phyloP scores from a whole-genome alignment of 1,140 invertebrate species.

The Sesamia nonagrioides region DNA sequence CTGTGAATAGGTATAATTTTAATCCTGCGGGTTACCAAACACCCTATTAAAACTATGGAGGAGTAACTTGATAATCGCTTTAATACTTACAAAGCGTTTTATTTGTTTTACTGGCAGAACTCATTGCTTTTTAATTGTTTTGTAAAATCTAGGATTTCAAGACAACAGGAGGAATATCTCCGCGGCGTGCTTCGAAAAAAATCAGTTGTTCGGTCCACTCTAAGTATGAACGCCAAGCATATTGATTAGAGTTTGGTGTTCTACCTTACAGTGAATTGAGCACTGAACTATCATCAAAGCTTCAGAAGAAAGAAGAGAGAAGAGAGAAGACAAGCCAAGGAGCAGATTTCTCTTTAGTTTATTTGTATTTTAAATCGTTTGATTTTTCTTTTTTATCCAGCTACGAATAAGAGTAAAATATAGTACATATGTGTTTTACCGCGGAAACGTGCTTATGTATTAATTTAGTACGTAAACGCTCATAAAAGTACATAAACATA shows the following conservation, averaged over 20 bases:
- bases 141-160: conserved; percentile 22
- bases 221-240: conserved; percentile 96
- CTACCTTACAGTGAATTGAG: conserved; percentile 94
- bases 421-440: too few relatives aligned
- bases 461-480: background rate
- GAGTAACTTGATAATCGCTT: background rate
- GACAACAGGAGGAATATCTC: background rate
- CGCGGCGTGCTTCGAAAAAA: conserved; percentile 42
- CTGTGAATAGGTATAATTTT: conserved; percentile 18
- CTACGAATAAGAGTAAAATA: background rate
- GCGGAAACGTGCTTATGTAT: background rate
- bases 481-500: background rate
- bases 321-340: background rate
- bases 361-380: too few relatives aligned
- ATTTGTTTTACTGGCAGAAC: background rate
- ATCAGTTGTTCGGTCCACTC: conserved; percentile 89
- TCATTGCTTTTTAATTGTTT: background rate
- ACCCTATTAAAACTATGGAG: background rate
- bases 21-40: background rate
- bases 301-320: conserved; percentile 51
- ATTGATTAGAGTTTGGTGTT: conserved; percentile 93
- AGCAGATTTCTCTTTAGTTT: too few relatives aligned
- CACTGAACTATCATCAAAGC: conserved; percentile 41
- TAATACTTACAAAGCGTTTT: background rate
- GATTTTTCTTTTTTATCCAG: too few relatives aligned